phyloP scores from a whole-genome alignment of 2,888 invertebrate genomes.

The Leptopilina myrica region DNA sequence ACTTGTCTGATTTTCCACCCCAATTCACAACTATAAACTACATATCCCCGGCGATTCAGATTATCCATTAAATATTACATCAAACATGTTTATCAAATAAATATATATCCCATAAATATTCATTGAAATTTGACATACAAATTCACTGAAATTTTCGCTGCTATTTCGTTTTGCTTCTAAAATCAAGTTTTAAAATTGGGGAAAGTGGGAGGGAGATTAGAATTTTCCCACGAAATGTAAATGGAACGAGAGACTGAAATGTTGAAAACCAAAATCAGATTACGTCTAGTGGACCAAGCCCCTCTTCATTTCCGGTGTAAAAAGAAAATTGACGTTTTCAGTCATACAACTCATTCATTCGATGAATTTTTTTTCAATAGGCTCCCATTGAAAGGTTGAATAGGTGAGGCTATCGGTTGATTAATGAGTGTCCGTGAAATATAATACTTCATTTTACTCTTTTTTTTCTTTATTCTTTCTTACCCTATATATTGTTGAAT shows the following conservation, averaged over 20 bases:
- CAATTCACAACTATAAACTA: neutral
- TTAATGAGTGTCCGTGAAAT: slow-evolving; percentile 35
- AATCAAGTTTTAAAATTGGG: too few relatives aligned
- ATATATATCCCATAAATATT: too few relatives aligned
- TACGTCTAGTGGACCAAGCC: slow-evolving; percentile 59
- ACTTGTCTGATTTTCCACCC: slow-evolving; percentile 21
- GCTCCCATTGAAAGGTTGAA: slow-evolving; percentile 10
- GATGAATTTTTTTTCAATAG: slow-evolving; percentile 45
- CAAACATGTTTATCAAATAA: too few relatives aligned
- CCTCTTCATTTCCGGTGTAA: slow-evolving; percentile 62
- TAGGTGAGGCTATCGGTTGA: slow-evolving; percentile 34
- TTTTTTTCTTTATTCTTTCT: slow-evolving; percentile 11
- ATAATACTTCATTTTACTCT: slow-evolving; percentile 15
- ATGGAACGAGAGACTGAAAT: slow-evolving; percentile 8
- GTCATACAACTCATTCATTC: slow-evolving; percentile 46
- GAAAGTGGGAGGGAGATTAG: neutral
- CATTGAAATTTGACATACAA: too few relatives aligned
- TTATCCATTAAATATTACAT: too few relatives aligned
- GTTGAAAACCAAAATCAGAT: slow-evolving; percentile 55
- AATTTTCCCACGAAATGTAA: slow-evolving; percentile 24
- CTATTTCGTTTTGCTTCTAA: too few relatives aligned
- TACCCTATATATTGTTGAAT: too few relatives aligned
- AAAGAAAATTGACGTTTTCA: slow-evolving; percentile 60
- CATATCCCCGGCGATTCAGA: neutral
- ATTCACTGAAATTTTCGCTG: too few relatives aligned